These are phyloP conservation scores for Erebia palarica DNA, from an alignment of 2,888 invertebrate genomes.

Conservation along the genomic window DNA sequence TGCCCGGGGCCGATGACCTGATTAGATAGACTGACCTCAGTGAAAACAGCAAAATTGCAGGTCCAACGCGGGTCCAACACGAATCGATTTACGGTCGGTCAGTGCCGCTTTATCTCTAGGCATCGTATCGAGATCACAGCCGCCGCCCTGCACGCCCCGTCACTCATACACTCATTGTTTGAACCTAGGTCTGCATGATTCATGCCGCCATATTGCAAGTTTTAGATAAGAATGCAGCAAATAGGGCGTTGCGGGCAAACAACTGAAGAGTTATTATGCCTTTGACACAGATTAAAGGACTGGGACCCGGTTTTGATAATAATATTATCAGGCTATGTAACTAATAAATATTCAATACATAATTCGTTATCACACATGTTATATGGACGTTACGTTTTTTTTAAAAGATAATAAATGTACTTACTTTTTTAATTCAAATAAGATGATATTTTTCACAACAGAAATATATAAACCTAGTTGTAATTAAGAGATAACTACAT, in stretches of 20 bases:
- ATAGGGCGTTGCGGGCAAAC: constrained; percentile 73
- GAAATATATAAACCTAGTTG: no score
- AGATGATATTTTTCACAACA: no score
- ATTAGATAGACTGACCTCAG: constrained; percentile 71
- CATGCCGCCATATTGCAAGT: constrained; percentile 67
- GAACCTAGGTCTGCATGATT: constrained; percentile 69
- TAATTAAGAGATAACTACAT: no score
- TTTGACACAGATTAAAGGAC: constrained; percentile 66
- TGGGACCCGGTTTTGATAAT: constrained; percentile 33
- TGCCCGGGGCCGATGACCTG: constrained; percentile 49
- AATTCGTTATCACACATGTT: no score
- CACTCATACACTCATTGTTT: constrained; percentile 74
- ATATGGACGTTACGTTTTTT: no score
- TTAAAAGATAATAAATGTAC: no score
- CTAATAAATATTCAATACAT: neutral
- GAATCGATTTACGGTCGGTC: constrained; percentile 73
- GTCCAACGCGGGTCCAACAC: constrained; percentile 72
- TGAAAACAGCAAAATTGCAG: constrained; percentile 69
- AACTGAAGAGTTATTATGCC: constrained; percentile 65
- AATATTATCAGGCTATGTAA: constrained; percentile 15
- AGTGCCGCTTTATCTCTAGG: constrained; percentile 57
- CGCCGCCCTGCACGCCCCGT: constrained; percentile 71
- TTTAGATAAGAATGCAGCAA: constrained; percentile 75
- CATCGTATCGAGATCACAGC: constrained; percentile 72
- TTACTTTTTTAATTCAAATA: no score